A percentile compares a stretch with the other conserved stretches of the same genome.
Evolutionary conservation across 2,888 invertebrate species (phyloP).

Genomic region (Melanargia galathea): DNA sequence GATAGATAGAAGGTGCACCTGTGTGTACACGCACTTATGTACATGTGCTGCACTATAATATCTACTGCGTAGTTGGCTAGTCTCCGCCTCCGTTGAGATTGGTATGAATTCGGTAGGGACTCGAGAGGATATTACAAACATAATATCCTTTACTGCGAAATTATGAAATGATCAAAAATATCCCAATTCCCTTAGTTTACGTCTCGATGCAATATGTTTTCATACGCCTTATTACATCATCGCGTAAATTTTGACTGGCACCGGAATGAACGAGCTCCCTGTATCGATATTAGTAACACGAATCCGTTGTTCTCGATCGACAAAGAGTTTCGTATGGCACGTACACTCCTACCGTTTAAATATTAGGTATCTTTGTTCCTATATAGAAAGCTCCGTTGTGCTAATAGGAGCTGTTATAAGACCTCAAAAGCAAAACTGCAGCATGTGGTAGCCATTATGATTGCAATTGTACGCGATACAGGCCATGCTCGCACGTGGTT

Average conservation of each 20-base stretch:
- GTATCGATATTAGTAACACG: slow-evolving; percentile 24
- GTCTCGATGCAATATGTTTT: slow-evolving; percentile 4
- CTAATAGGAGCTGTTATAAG: slow-evolving; percentile 34
- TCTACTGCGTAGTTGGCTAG: too few relatives aligned
- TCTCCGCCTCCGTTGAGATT: too few relatives aligned
- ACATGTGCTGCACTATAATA: too few relatives aligned
- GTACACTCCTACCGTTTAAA: slow-evolving; percentile 24
- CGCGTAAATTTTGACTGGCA: slow-evolving; percentile 15
- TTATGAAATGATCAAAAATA: not conserved
- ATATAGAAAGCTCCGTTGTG: slow-evolving; percentile 41
- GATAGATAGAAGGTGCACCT: too few relatives aligned
- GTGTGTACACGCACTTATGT: too few relatives aligned
- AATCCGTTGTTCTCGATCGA: slow-evolving; percentile 34
- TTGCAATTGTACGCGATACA: slow-evolving; percentile 42
- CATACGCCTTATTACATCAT: slow-evolving; percentile 6
- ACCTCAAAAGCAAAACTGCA: slow-evolving; percentile 40
- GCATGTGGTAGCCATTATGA: slow-evolving; percentile 46
- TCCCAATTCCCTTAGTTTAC: slow-evolving; percentile 1
- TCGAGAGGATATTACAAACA: not conserved
- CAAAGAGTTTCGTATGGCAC: slow-evolving; percentile 31
- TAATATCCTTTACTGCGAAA: not conserved
- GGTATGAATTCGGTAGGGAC: too few relatives aligned
- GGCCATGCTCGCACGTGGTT: slow-evolving; percentile 36
- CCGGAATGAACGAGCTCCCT: slow-evolving; percentile 20
- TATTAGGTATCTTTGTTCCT: slow-evolving; percentile 36